A percentile compares a stretch with the other conserved stretches of the same genome.
These are phyloP conservation scores for Fundulus diaphanus DNA, from an alignment of 2,797 vertebrate genomes.

Conservation along the genomic window DNA sequence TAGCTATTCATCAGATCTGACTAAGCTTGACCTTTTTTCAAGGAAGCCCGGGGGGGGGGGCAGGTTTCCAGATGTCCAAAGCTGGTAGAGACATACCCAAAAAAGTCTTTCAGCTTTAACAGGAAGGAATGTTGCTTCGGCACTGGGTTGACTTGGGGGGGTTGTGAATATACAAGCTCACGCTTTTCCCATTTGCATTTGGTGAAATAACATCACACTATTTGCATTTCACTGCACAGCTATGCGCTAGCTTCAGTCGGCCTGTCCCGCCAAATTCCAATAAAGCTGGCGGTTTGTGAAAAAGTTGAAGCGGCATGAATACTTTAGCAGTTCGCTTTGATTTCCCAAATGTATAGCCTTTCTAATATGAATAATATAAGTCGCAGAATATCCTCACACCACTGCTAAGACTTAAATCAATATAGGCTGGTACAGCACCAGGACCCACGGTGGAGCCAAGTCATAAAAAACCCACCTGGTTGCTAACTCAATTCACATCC, in stretches of 20 bases:
- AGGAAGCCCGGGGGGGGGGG: background rate
- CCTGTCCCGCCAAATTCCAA: background rate
- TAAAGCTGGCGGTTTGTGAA: background rate
- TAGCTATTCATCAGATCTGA: background rate
- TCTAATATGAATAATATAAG: slow-evolving; percentile 69
- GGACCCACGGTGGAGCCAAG: slow-evolving; percentile 51
- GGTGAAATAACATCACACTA: background rate
- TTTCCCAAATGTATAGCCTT: slow-evolving; percentile 76
- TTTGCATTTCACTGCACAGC: background rate
- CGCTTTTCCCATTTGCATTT: background rate
- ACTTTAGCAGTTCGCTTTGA: slow-evolving; percentile 17
- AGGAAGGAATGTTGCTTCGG: background rate
- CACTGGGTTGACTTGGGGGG: background rate
- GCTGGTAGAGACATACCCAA: background rate
- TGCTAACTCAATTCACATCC: slow-evolving; percentile 64
- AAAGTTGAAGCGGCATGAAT: background rate
- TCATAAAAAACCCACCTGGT: slow-evolving; percentile 72
- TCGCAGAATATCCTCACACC: slow-evolving; percentile 65
- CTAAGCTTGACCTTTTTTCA: background rate
- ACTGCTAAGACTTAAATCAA: slow-evolving; percentile 57
- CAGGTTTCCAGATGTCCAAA: slow-evolving; percentile 5
- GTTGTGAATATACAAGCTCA: background rate
- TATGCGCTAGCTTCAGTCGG: background rate
- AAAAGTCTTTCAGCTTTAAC: background rate
- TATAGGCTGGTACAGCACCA: slow-evolving; percentile 40